Evolutionary conservation across 1,140 invertebrate genomes (phyloP).

Genomic region (Luehdorfia chinensis): DNA sequence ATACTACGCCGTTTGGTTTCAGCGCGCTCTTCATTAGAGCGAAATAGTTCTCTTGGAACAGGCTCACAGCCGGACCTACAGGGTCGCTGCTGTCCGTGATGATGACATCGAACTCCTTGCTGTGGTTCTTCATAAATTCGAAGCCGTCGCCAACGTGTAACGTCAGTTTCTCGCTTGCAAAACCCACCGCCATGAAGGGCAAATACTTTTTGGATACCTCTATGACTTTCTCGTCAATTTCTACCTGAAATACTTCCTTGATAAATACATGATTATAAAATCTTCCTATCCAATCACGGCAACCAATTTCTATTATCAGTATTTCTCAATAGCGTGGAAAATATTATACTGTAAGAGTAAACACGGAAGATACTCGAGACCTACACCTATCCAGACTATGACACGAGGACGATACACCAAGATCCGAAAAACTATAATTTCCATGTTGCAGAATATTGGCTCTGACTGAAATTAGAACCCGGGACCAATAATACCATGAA

Average conservation of each 20-base stretch:
- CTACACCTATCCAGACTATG: too few species aligned
- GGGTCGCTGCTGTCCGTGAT: conserved; percentile 99
- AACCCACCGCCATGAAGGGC: conserved; percentile 93
- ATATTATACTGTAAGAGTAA: too few species aligned
- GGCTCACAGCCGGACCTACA: conserved; percentile 86
- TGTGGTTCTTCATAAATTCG: conserved; percentile 93
- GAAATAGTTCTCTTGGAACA: conserved; percentile 93
- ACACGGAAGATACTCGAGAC: too few species aligned
- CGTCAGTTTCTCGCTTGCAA: conserved; percentile 89
- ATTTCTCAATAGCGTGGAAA: too few species aligned
- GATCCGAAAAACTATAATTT: too few species aligned
- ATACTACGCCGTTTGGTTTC: conserved; percentile 92
- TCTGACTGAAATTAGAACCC: too few species aligned
- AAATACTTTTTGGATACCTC: conserved; percentile 93
- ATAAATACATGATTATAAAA: too few species aligned
- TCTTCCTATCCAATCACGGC: too few species aligned
- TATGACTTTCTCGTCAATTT: conserved; percentile 96
- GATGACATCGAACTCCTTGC: conserved; percentile 95
- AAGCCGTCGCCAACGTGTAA: conserved; percentile 96
- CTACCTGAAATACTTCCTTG: conserved; percentile 87
- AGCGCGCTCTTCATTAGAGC: conserved; percentile 90
- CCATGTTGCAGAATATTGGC: too few species aligned
- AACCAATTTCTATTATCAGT: too few species aligned
- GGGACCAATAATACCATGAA: too few species aligned
- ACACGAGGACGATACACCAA: too few species aligned